A percentile compares a stretch with the other conserved stretches of the same genome.
Evolutionary conservation across 2,797 vertebrate genomes (phyloP).

Genomic region (Pterois miles): DNA sequence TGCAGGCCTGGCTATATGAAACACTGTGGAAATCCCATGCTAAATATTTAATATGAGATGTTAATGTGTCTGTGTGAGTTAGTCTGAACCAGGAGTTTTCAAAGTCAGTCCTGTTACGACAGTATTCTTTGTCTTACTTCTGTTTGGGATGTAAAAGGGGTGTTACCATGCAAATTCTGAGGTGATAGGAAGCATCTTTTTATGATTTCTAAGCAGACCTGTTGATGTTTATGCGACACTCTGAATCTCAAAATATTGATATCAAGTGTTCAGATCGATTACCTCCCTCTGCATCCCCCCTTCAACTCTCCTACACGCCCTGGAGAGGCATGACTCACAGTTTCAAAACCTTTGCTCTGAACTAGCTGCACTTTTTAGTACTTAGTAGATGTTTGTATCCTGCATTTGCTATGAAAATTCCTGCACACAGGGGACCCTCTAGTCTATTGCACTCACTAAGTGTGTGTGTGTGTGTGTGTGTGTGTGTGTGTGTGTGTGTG

Average conservation of each 20-base stretch:
- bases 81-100: neutral
- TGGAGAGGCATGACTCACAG: neutral
- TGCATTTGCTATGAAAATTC: neutral
- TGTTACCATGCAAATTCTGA: neutral
- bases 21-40: neutral
- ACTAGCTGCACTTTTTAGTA: neutral
- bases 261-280: neutral
- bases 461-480: slow-evolving; percentile 3
- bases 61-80: neutral
- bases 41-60: neutral
- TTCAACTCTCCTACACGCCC: neutral
- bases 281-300: neutral
- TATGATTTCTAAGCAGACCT: too few relatives aligned
- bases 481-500: slow-evolving; percentile 2
- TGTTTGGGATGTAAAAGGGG: neutral
- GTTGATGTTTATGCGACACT: too few relatives aligned
- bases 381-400: neutral
- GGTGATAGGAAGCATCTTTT: too few relatives aligned
- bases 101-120: rapidly evolving
- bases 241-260: too few relatives aligned
- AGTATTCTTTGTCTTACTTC: neutral
- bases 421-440: neutral
- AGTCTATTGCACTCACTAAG: neutral
- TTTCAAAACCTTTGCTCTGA: neutral
- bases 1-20: neutral